Percentiles rank a stretch among this genome's conserved stretches.
Evolutionary conservation across 2,113 vertebrate species (phyloP).

Genomic region (Rhizomys pruinosus): DNA sequence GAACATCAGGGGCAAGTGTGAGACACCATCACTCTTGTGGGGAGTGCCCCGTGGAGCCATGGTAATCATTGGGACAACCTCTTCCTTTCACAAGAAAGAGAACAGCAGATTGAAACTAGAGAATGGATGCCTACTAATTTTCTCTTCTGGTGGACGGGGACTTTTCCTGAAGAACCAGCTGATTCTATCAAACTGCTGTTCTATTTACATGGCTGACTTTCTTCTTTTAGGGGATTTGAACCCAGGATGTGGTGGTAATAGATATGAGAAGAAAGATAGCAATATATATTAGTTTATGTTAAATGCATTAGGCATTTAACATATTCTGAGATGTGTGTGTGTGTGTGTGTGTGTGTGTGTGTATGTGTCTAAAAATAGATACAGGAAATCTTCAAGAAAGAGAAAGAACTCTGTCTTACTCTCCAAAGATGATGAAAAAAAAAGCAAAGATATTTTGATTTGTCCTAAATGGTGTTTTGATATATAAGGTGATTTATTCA

Average conservation of each 20-base stretch:
- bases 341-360: background rate
- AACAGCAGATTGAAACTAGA: background rate
- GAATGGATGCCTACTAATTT: background rate
- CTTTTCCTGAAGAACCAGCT: background rate
- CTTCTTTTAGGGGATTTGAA: background rate
- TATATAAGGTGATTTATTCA: background rate
- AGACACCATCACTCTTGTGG: background rate
- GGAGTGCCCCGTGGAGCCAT: background rate
- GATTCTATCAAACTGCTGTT: background rate
- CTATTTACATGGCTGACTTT: background rate
- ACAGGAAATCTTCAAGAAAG: conserved; percentile 11
- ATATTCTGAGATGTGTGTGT: background rate
- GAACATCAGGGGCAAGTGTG: too few relatives aligned
- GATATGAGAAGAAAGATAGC: background rate
- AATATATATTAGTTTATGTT: background rate
- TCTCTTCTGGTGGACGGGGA: background rate
- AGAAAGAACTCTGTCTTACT: background rate
- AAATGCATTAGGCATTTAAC: background rate
- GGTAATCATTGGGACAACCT: background rate
- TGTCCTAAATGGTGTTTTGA: background rate
- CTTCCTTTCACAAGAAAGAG: background rate
- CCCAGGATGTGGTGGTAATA: background rate
- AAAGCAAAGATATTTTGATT: background rate
- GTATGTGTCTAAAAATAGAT: conserved; percentile 5
- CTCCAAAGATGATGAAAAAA: background rate